phyloP scores from a whole-genome alignment of 1,140 invertebrate species.

The Chlorops oryzae region DNA sequence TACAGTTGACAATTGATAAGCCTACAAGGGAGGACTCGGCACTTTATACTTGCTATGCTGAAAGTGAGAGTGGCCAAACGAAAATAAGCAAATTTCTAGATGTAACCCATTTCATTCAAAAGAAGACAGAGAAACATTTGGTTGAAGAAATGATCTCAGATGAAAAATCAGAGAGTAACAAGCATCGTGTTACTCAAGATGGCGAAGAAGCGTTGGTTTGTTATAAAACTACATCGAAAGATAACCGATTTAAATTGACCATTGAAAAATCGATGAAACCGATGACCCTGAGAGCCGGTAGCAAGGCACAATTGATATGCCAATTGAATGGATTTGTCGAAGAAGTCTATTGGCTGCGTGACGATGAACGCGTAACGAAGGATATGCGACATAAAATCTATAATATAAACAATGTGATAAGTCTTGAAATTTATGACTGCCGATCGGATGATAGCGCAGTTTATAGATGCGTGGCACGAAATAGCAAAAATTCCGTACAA shows the following conservation, averaged over 20 bases:
- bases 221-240: slow-evolving; percentile 23
- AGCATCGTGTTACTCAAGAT: background rate
- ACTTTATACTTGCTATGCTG: slow-evolving; percentile 41
- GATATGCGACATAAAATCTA: slow-evolving; percentile 40
- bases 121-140: slow-evolving; percentile 22
- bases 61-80: slow-evolving; percentile 43
- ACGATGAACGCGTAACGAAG: slow-evolving; percentile 35
- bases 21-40: slow-evolving; percentile 30
- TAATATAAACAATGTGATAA: slow-evolving; percentile 43
- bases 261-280: slow-evolving; percentile 38
- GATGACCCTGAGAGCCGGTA: slow-evolving; percentile 38
- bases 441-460: slow-evolving; percentile 34
- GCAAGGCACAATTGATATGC: slow-evolving; percentile 42
- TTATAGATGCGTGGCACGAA: slow-evolving; percentile 56
- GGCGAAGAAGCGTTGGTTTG: background rate
- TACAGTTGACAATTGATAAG: slow-evolving; percentile 32
- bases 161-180: slow-evolving; percentile 11
- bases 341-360: slow-evolving; percentile 39
- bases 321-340: slow-evolving; percentile 40
- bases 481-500: slow-evolving; percentile 55
- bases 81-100: slow-evolving; percentile 45
- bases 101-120: slow-evolving; percentile 32
- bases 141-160: slow-evolving; percentile 19
- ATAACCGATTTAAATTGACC: slow-evolving; percentile 31
- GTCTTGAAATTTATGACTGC: slow-evolving; percentile 42